phyloP scores from a whole-genome alignment of 2,888 invertebrate species.

The Sarcophaga rosellei region DNA sequence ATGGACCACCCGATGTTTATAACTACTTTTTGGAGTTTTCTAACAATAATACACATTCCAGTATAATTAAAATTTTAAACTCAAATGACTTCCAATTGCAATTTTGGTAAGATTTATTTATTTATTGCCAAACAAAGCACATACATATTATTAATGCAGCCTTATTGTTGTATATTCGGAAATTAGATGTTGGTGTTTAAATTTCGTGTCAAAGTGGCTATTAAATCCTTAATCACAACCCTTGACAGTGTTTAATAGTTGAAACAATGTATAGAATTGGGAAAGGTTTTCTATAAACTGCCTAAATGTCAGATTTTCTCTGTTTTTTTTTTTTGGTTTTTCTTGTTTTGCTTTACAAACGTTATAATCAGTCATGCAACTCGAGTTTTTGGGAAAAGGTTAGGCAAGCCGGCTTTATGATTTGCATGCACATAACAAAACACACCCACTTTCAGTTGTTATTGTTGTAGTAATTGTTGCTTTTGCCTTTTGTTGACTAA shows the following conservation, averaged over 20 bases:
- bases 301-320: constrained; percentile 38
- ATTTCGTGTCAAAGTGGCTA: background rate
- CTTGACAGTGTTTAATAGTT: constrained; percentile 27
- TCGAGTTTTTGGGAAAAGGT: constrained; percentile 56
- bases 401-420: constrained; percentile 58
- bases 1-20: too few species aligned
- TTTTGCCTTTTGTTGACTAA: constrained; percentile 9
- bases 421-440: constrained; percentile 62
- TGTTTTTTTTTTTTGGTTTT: constrained; percentile 10
- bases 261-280: constrained; percentile 10
- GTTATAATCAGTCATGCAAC: constrained; percentile 48
- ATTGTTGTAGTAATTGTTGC: background rate
- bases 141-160: too few species aligned
- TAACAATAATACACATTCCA: too few species aligned
- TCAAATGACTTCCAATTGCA: too few species aligned
- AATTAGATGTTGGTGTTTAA: too few species aligned
- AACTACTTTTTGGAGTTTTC: too few species aligned
- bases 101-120: too few species aligned
- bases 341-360: background rate
- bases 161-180: too few species aligned
- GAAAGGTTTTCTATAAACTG: constrained; percentile 38
- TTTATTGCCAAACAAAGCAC: too few species aligned
- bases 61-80: too few species aligned
- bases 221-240: constrained; percentile 20
- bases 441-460: constrained; percentile 56